phyloP scores from a whole-genome alignment of 2,113 vertebrate genomes.

The Oreochromis niloticus region DNA sequence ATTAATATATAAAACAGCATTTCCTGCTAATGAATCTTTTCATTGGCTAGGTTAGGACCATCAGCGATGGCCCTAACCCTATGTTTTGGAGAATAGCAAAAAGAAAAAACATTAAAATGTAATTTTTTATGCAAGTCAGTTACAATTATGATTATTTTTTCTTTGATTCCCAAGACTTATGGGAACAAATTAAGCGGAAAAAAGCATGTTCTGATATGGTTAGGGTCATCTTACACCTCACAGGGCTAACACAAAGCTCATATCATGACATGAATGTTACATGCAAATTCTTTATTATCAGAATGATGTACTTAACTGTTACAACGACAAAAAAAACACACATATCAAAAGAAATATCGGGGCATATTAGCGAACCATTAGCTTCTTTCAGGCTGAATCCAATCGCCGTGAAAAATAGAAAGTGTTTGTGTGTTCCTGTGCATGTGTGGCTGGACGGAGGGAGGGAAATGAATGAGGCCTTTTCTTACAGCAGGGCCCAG shows the following conservation, averaged over 20 bases:
- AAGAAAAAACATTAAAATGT: not conserved
- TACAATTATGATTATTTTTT: not conserved
- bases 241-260: not conserved
- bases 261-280: not conserved
- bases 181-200: not conserved
- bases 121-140: not conserved
- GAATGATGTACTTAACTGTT: not conserved
- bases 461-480: constrained; percentile 70
- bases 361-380: constrained; percentile 20
- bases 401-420: constrained; percentile 4
- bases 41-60: not conserved
- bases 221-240: not conserved
- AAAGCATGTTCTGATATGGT: not conserved
- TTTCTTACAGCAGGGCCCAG: constrained; percentile 69
- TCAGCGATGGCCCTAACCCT: not conserved
- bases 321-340: not conserved
- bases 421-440: not conserved
- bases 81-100: not conserved
- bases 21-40: not conserved
- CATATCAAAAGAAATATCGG: constrained; percentile 14
- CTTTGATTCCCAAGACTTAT: not conserved
- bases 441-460: constrained; percentile 12
- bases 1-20: not conserved
- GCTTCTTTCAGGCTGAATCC: not conserved
- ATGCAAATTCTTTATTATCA: not conserved